A percentile compares a stretch with the other conserved stretches of the same genome.
These are phyloP conservation scores for Cyanoderma ruficeps DNA, from an alignment of 2,113 vertebrate genomes.

Conservation along the genomic window DNA sequence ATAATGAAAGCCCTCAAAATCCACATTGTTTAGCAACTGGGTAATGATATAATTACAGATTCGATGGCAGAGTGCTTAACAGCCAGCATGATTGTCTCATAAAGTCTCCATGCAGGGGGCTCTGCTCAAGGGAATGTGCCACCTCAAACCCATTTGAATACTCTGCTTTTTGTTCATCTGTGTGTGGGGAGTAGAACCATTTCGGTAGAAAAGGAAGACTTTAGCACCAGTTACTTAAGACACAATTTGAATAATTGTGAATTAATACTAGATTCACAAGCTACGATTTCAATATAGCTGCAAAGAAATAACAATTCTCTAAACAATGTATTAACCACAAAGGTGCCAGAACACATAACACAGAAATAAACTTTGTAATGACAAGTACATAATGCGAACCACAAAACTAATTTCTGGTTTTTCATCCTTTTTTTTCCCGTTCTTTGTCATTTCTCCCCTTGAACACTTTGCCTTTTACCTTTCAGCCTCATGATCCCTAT, in stretches of 20 bases:
- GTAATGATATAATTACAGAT: slow-evolving; percentile 10
- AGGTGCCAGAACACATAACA: background rate
- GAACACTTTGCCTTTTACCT: background rate
- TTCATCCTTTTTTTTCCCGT: background rate
- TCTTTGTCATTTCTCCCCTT: background rate
- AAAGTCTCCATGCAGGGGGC: background rate
- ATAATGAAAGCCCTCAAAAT: background rate
- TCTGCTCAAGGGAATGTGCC: background rate
- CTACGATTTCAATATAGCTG: background rate
- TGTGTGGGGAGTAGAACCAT: background rate
- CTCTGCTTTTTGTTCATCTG: background rate
- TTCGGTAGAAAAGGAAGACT: background rate
- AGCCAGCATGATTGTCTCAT: background rate
- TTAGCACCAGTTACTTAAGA: background rate
- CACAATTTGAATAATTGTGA: background rate
- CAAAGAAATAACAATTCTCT: background rate
- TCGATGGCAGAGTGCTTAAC: background rate
- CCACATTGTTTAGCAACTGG: background rate
- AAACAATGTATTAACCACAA: background rate
- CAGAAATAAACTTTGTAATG: background rate
- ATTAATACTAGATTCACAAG: background rate
- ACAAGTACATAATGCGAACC: background rate
- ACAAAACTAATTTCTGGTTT: background rate
- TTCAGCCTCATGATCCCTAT: background rate
- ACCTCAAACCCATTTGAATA: background rate